Percentiles rank a stretch among this genome's conserved stretches.
Evolutionary conservation across 2,797 vertebrate genomes (phyloP).

Genomic region (Echiichthys vipera): DNA sequence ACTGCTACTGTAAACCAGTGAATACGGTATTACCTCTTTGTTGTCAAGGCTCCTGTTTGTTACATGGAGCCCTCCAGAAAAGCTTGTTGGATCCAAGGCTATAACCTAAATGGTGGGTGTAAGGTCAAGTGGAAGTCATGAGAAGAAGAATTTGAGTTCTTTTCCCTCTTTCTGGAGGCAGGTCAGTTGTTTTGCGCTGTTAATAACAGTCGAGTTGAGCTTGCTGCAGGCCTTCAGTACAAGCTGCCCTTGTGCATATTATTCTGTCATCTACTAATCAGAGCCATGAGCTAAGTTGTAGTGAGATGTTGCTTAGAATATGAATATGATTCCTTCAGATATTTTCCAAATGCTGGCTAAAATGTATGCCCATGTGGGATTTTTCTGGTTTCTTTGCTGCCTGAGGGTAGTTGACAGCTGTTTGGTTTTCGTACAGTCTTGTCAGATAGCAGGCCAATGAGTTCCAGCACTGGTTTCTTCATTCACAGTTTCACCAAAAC

Average conservation of each 20-base stretch:
- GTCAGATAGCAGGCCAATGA: constrained; percentile 58
- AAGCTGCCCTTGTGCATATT: constrained; percentile 29
- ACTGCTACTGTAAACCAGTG: constrained; percentile 10
- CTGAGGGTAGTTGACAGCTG: constrained; percentile 67
- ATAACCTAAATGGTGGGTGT: constrained; percentile 41
- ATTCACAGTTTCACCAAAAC: constrained; percentile 49
- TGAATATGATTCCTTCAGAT: constrained; percentile 46
- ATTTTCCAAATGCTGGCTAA: constrained; percentile 41
- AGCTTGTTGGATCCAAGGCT: constrained; percentile 34
- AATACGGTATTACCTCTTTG: constrained; percentile 3
- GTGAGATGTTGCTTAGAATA: constrained; percentile 31
- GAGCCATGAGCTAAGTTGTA: constrained; percentile 43
- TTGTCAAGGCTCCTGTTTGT: constrained; percentile 28
- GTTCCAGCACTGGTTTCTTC: constrained; percentile 34
- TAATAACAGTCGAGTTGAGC: constrained; percentile 40
- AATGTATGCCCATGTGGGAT: constrained; percentile 50
- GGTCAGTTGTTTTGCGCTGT: constrained; percentile 35
- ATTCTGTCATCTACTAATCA: constrained; percentile 40
- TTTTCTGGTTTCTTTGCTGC: constrained; percentile 55
- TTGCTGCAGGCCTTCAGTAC: constrained; percentile 21
- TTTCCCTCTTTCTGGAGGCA: constrained; percentile 42
- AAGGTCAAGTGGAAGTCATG: constrained; percentile 60
- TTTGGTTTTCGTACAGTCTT: constrained; percentile 56
- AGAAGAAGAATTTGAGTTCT: constrained; percentile 43
- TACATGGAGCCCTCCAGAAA: constrained; percentile 35